phyloP scores from a whole-genome alignment of 2,888 invertebrate species.

The Himalopsyche tibetana region DNA sequence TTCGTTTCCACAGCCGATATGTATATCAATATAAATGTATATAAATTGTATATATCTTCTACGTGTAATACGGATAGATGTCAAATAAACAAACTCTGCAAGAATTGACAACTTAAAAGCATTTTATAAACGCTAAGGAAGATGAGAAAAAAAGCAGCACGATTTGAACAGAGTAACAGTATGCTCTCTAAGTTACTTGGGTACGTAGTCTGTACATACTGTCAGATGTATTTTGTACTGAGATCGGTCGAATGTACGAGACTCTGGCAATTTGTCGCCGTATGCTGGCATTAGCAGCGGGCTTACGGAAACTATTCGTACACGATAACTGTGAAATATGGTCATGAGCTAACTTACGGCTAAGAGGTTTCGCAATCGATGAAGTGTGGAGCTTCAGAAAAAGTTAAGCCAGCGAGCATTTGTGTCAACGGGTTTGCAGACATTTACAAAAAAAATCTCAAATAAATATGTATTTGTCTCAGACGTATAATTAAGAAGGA shows the following conservation, averaged over 20 bases:
- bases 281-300: slow-evolving; percentile 56
- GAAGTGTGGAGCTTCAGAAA: slow-evolving; percentile 23
- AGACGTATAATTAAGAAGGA: too few relatives aligned
- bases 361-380: slow-evolving; percentile 47
- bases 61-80: too few relatives aligned
- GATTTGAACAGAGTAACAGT: background rate
- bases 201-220: background rate
- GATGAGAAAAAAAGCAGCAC: background rate
- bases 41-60: too few relatives aligned
- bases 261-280: slow-evolving; percentile 63
- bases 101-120: too few relatives aligned
- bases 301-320: slow-evolving; percentile 64
- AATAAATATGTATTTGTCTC: too few relatives aligned
- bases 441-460: too few relatives aligned
- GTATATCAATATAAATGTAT: too few relatives aligned
- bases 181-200: background rate
- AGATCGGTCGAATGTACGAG: slow-evolving; percentile 51
- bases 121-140: too few relatives aligned
- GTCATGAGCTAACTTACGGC: slow-evolving; percentile 54
- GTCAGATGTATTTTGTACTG: slow-evolving; percentile 3
- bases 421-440: background rate
- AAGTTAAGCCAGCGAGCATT: background rate
- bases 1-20: too few relatives aligned
- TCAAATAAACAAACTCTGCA: too few relatives aligned
- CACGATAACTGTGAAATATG: slow-evolving; percentile 64